Evolutionary conservation across 2,797 vertebrate species (phyloP), one percentile per base, ranked within the genome.

Genomic region (Antennarius maculatus): DNA sequence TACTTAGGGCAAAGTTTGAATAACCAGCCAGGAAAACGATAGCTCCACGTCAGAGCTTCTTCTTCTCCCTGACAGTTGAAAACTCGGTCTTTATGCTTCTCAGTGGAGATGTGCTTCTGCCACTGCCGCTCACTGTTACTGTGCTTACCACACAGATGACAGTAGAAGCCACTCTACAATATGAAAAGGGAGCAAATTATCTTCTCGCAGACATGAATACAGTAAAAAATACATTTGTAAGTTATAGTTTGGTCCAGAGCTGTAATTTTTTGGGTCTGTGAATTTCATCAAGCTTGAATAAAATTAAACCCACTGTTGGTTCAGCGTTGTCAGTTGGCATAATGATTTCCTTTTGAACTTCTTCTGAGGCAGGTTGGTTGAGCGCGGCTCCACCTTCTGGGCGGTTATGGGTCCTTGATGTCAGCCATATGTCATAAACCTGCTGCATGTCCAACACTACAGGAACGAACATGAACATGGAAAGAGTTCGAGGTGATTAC

Each of bases 111-210:
- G 86, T 99, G 98, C 84, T 95, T 94, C 86, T 96, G 95, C 98
- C 98, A 99, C 87, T 99, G 98, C n/a, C 96, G 95, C 89, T 97
- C 95, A 45, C 98, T 94, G 91, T 99, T 99, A 80, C 97, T 98
- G 92, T 98, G 95, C 76, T 93, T 97, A 39, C 96, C 96, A 0
- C 98, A 99, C 64, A 99, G 95, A 75, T 91, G 94, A 87, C 97
- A 99, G 91, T 98, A 93, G 81, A 96, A 95, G 46, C 95, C 95
- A 75, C 89, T 95, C 96, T 98, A 57, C 66, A 77, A 71, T 3
- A 49, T 9, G 62, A 27, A 61, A 0, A 46, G 2, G 7, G 53
- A 14, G 0, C 3, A 18, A 8, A 9, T 8, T 15, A 2, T 58
- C 0, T 46, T 29, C 16, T 43, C 13, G 50, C 27, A 61, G 14